Evolutionary conservation across 37 sponge, comb jelly and placozoan species (phyloP).

Genomic region (Ianthella basta): DNA sequence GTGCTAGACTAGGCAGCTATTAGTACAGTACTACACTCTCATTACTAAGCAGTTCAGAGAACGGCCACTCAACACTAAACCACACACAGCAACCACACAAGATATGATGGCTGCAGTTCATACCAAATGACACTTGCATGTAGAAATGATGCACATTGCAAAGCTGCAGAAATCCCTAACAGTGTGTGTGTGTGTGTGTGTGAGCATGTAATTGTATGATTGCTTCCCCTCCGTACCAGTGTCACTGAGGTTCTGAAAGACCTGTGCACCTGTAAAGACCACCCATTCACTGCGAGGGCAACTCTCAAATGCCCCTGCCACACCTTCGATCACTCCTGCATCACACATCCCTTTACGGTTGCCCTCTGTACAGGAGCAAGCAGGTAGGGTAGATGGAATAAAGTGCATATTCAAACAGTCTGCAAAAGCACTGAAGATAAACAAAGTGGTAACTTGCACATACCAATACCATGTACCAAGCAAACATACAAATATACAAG

Average conservation of each 20-base stretch:
- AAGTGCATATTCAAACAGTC: neutral
- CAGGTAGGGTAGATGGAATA: neutral
- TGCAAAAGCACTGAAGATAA: neutral
- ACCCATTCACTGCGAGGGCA: slow-evolving; percentile 31
- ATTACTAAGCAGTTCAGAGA: too few species aligned
- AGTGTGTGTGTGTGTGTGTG: neutral
- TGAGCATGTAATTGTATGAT: neutral
- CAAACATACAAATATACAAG: neutral
- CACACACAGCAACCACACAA: too few species aligned
- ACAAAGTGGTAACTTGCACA: neutral
- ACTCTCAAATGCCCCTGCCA: neutral
- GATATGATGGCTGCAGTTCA: too few species aligned
- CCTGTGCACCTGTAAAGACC: slow-evolving; percentile 31
- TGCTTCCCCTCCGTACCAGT: neutral
- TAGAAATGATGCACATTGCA: too few species aligned
- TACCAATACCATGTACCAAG: too few species aligned
- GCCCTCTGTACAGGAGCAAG: neutral
- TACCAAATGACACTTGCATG: too few species aligned
- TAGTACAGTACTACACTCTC: too few species aligned
- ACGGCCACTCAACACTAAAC: too few species aligned
- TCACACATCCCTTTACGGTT: slow-evolving; percentile 1
- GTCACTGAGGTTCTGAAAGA: slow-evolving; percentile 33
- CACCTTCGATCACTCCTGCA: neutral
- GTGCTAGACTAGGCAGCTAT: too few species aligned
- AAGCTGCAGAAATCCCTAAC: too few species aligned